Base-by-base conservation (phyloP, 1,140 invertebrate genomes). In the Macrobrachium rosenbergii region DNA sequence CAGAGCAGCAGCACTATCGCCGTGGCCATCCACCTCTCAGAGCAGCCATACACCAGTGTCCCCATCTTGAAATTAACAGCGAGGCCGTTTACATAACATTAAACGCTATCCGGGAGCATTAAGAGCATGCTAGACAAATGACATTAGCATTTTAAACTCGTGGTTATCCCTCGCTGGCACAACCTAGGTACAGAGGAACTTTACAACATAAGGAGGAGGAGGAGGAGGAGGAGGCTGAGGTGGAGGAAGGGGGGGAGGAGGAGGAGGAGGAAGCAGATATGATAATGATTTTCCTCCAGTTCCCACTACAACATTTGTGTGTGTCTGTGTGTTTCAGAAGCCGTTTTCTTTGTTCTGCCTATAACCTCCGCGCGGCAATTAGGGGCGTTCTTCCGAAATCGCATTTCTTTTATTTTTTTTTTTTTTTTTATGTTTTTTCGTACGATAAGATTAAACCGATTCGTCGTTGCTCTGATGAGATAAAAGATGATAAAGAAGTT, bases 71-170 rank as follows among this genome's bases (percentile, higher is more conserved):
- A 88, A 88, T 88, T 88, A 88, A 88, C 87, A 88, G 87, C 72
- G 87, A 83, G 82, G 87, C 87, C 87, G 87, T 88, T 88, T 88
- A 88, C 87, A 88, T 88, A 88, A 79, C 87, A 88, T 88, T 88
- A 88, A 88, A 82, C 87, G 87, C 87, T 88, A 88, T 88, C 87
- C 87, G 17, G 82, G 76, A 83, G 82, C 87, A 88, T 88, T 88
- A 88, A 83, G 82, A 83, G 77, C 82, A 88, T 83, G 87, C 87
- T 88, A 88, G 87, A 88, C 87, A 88, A 88, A 88, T 88, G 87
- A 88, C 87, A 88, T 88, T 88, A 88, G 87, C 87, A 88, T 88
- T 88, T 88, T 88, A 88, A 88, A 83, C 87, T 88, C 87, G 82
- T 88, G 87, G 75, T 88, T 88, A 88, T 88, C 82, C 87, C 87